Conservation (phyloP, 2,113 vertebrate species). For the Paradoxurus hermaphroditus region DNA sequence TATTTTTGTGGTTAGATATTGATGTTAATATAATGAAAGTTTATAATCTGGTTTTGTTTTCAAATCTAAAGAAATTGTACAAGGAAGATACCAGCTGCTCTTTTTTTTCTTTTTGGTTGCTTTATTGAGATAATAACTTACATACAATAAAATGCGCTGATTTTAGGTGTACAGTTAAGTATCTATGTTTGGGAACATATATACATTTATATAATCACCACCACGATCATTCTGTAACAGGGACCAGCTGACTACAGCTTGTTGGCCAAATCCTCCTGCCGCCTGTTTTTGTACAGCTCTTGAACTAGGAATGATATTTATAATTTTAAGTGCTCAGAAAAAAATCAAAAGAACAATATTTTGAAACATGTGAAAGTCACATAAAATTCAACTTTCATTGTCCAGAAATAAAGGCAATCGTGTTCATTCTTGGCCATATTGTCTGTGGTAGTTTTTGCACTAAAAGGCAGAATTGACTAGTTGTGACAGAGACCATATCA, state of each 20-base stretch:
- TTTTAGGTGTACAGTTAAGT: background rate
- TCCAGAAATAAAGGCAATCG: background rate
- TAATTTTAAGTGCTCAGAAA: conserved; percentile 5
- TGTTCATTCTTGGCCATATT: background rate
- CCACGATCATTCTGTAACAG: background rate
- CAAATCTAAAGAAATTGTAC: background rate
- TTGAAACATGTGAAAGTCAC: background rate
- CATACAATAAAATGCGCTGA: background rate
- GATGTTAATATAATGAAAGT: conserved; percentile 13
- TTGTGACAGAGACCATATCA: background rate
- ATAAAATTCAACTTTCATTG: background rate
- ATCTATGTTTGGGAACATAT: background rate
- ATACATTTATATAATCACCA: background rate
- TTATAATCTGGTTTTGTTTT: background rate
- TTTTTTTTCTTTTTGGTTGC: background rate
- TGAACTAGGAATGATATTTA: background rate
- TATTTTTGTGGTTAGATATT: conserved; percentile 28
- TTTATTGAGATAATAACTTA: background rate
- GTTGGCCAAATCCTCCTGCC: background rate
- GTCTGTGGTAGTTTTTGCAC: background rate
- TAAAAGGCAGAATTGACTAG: background rate
- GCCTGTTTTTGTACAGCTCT: background rate
- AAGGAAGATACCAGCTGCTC: background rate
- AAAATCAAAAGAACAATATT: background rate
- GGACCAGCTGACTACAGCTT: background rate